These are phyloP conservation scores for Coregonus suidteri DNA, from an alignment of 2,797 vertebrate genomes.

Conservation along the genomic window DNA sequence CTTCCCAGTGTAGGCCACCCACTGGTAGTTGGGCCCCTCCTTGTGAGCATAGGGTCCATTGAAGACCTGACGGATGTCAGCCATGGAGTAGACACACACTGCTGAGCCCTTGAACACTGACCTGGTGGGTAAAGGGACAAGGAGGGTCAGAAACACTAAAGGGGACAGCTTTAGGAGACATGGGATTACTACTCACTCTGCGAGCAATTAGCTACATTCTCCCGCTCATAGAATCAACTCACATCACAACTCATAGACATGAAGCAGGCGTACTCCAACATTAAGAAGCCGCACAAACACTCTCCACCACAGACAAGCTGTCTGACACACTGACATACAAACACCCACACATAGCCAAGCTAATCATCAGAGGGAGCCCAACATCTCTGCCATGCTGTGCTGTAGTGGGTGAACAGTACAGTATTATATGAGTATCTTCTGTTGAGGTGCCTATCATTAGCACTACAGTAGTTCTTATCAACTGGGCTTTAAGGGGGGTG, in stretches of 20 bases:
- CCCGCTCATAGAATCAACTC: constrained; percentile 10
- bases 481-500: constrained; percentile 44
- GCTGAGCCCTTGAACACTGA: constrained; percentile 98
- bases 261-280: no score
- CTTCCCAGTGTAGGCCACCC: constrained; percentile 97
- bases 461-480: constrained; percentile 57
- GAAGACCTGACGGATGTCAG: constrained; percentile 98
- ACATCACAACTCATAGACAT: neutral
- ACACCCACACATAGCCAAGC: neutral
- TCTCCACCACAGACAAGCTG: no score
- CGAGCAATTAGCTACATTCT: constrained; percentile 2
- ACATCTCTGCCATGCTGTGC: constrained; percentile 25
- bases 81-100: constrained; percentile 98
- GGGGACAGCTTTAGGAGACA: neutral
- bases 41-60: constrained; percentile 98
- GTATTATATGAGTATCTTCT: constrained; percentile 65
- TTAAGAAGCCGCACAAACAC: no score
- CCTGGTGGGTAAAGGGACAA: constrained; percentile 61
- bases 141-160: constrained; percentile 7
- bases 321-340: no score
- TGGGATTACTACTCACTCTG: constrained; percentile 8
- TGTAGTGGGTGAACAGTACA: constrained; percentile 57
- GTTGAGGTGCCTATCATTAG: constrained; percentile 70
- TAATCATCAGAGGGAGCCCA: no score
- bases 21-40: constrained; percentile 98